A percentile compares a stretch with the other conserved stretches of the same genome.
Conservation (phyloP, 1,140 invertebrate species). For the Patella vulgata region DNA sequence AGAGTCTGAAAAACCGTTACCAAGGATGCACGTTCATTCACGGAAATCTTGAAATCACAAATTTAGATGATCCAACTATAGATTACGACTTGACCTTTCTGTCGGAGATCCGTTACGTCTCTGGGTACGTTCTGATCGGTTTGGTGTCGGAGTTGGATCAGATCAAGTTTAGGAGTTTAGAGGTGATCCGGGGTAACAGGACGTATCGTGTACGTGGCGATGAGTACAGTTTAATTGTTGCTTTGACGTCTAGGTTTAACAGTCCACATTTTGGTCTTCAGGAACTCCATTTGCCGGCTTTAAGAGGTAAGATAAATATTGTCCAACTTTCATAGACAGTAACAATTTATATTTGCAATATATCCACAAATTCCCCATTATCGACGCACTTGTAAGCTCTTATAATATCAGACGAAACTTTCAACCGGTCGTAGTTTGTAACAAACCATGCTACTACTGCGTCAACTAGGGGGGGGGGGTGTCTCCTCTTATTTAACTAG, state of each 20-base stretch:
- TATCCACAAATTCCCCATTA: too few species aligned
- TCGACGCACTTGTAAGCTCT: too few species aligned
- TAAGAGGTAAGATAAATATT: constrained; percentile 36
- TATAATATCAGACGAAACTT: too few species aligned
- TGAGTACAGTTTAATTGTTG: constrained; percentile 45
- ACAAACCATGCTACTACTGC: too few species aligned
- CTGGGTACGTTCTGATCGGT: constrained; percentile 54
- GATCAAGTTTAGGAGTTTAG: constrained; percentile 46
- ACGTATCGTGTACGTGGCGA: constrained; percentile 39
- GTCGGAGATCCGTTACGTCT: constrained; percentile 33
- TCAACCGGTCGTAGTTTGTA: too few species aligned
- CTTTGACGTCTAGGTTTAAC: constrained; percentile 42
- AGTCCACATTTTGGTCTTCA: constrained; percentile 36
- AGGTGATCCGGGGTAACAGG: constrained; percentile 47
- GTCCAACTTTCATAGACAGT: not conserved
- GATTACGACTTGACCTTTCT: constrained; percentile 56
- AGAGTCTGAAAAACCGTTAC: constrained; percentile 76
- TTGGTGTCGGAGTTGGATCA: constrained; percentile 38
- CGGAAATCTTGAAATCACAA: constrained; percentile 89
- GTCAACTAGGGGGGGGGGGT: too few species aligned
- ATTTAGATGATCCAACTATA: constrained; percentile 45
- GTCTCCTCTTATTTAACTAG: too few species aligned
- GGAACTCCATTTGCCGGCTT: constrained; percentile 44
- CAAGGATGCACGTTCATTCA: constrained; percentile 98
- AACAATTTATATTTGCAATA: not conserved